Percentiles rank a stretch among this genome's conserved stretches.
phyloP scores from a whole-genome alignment of 2,797 vertebrate species.

The Bovichtus variegatus region DNA sequence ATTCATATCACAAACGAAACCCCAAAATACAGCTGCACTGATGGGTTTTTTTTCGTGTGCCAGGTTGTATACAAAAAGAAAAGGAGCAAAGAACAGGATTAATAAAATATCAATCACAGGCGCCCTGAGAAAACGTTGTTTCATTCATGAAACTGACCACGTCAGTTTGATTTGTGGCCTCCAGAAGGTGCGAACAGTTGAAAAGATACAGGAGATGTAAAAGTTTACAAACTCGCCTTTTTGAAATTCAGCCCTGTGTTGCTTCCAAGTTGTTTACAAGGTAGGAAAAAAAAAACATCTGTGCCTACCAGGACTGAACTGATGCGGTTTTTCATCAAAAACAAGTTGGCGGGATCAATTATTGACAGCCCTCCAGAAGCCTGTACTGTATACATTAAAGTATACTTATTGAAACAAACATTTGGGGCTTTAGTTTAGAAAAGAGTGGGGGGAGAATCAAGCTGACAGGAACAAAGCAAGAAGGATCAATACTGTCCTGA shows the following conservation, averaged over 20 bases:
- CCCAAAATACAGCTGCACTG: conserved; percentile 23
- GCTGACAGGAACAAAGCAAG: not conserved
- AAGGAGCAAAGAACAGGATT: conserved; percentile 46
- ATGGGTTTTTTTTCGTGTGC: not conserved
- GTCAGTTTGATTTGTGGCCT: conserved; percentile 53
- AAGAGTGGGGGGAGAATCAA: not conserved
- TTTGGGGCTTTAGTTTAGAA: not conserved
- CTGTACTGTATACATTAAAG: not conserved
- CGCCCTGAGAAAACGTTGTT: conserved; percentile 50
- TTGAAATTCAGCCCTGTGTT: conserved; percentile 46
- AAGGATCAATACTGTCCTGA: not conserved
- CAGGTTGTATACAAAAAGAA: conserved; percentile 12
- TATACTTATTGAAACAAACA: not conserved
- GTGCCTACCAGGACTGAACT: conserved; percentile 2
- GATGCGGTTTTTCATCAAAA: conserved; percentile 10
- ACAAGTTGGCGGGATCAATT: conserved; percentile 29
- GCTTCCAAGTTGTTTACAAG: conserved; percentile 50
- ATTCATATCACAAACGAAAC: conserved; percentile 53
- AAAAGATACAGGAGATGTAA: conserved; percentile 34
- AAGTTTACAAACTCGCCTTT: conserved; percentile 45
- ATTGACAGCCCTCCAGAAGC: conserved; percentile 44
- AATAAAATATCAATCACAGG: conserved; percentile 65
- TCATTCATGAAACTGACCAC: conserved; percentile 56
- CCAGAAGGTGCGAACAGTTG: conserved; percentile 7
- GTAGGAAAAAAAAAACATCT: not conserved